phyloP scores from a whole-genome alignment of 1,140 invertebrate genomes.

The Microplitis mediator region DNA sequence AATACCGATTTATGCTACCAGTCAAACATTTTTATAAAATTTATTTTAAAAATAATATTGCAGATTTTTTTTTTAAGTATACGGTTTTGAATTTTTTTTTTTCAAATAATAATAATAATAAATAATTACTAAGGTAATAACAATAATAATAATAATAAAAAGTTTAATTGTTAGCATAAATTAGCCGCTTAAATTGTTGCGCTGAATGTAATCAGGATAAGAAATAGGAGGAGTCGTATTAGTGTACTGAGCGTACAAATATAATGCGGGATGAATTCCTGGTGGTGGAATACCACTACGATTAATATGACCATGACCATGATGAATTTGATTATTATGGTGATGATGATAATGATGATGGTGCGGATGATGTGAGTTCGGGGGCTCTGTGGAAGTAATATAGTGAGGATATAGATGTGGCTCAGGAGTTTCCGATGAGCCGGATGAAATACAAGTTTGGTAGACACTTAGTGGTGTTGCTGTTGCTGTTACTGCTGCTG shows the following conservation, averaged over 20 bases:
- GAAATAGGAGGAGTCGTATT: constrained; percentile 49
- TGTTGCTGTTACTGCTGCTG: constrained; percentile 49
- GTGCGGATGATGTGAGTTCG: constrained; percentile 39
- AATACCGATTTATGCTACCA: constrained; percentile 20
- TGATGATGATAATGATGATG: constrained; percentile 18
- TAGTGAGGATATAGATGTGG: constrained; percentile 52
- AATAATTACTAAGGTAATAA: neutral
- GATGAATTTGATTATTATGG: constrained; percentile 33
- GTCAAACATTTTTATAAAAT: neutral
- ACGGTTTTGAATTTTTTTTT: too few species aligned
- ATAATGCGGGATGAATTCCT: constrained; percentile 58
- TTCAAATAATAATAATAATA: neutral
- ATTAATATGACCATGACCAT: constrained; percentile 39
- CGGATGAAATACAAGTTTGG: constrained; percentile 51
- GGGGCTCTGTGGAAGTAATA: constrained; percentile 41
- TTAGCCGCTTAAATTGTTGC: constrained; percentile 45
- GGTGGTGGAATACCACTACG: constrained; percentile 45
- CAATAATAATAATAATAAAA: neutral
- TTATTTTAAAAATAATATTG: neutral
- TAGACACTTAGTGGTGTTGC: constrained; percentile 56
- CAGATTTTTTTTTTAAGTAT: neutral
- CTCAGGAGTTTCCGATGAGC: constrained; percentile 44
- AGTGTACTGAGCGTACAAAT: constrained; percentile 59
- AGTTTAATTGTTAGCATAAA: constrained; percentile 19
- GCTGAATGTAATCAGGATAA: constrained; percentile 59